Base-by-base conservation (phyloP, 2,888 invertebrate genomes). In the Hemicrepidius hirtus region DNA sequence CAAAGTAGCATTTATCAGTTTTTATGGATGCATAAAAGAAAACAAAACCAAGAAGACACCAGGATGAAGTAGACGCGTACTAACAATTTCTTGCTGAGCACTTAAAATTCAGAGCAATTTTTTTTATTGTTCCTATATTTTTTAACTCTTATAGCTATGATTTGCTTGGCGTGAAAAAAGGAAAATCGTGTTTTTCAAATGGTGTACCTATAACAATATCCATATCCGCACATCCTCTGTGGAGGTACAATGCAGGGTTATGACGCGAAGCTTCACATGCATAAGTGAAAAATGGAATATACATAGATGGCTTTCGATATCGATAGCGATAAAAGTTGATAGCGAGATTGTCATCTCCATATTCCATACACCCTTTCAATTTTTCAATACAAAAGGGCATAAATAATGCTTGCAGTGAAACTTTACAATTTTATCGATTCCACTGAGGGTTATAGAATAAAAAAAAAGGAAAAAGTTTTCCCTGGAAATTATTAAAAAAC, bases 231-330 rank as follows among this genome's bases (percentile, higher is more conserved):
- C 46, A 63, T 57, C 55, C 67, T 67, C 49, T 63, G 28, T 62
- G 59, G 46, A 40, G 28, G 24, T 49, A 60, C 46, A 50, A 63
- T 60, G 59, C 67, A 72, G 44, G 59, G 65, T 71, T 63, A 73
- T 32, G 68, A 44, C 46, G 35, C 32, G 46, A 59, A 21, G 28
- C 50, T 67, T 64, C 60, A 55, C 57, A 62, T 65, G 68, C 62
- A 68, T 68, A 73, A 69, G 73, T 73, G 73, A 73, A 69, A 73
- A 73, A 64, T 73, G 68, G 67, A 73, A 73, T 69, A 69, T 59
- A 68, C 62, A 72, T 63, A 62, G 49, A 44, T 57, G 53, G 37
- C 40, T 63, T 57, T 63, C 69, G 69, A 73, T 69, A 66, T 59
- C 69, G 73, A 72, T 35, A 66, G 59, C 69, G 65, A 73, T 73